Evolutionary conservation across 2,888 invertebrate species (phyloP), one percentile per base, ranked within the genome.

Genomic region (Hemithea aestivaria): DNA sequence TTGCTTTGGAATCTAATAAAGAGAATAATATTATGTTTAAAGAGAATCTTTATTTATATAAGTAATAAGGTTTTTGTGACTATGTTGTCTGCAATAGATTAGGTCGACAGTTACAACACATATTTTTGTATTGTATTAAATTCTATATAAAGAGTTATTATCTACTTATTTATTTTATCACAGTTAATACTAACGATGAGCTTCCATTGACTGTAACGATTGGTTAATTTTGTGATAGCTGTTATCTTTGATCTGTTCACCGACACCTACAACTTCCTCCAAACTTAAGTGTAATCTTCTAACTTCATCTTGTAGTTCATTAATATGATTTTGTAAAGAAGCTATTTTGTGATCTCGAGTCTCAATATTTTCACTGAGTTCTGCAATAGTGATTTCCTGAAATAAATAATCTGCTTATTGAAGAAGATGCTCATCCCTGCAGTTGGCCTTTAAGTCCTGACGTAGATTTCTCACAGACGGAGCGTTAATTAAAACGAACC

Each of bases 281-380:
- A 85, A 62, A 46, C 57, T 62, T 1, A 29, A 30, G 11, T 84
- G 82, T 21, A 85, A 51, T 35, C 44, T 55, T 46, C 47, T 60
- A 6, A 85, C 66, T 73, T 87, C 85, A 34, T 74, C 71, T 63
- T 80, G 66, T 28, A 87, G 51, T 33, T 65, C 46, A 56, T 84
- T 87, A 1, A 83, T 78, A 32, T 85, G 69, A 53, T 83, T 85
- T 60, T 87, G 70, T 53, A 84, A 66, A 35, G 69, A 66, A 5
- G 70, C 58, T 51, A 85, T 81, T 59, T 59, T 79, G 35, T 68
- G 64, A 51, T 85, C 68, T 10, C 80, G 66, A 12, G 64, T 65
- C 10, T 56, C 20, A 35, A 85, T 36, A 29, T 71, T 68, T 59
- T 84, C 75, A 42, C 44, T 62, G 1, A 77, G 62, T 28, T 62